Percentiles rank a stretch among this genome's conserved stretches.
phyloP scores from a whole-genome alignment of 1,140 invertebrate species.

The Gonatopus flavifemur region DNA sequence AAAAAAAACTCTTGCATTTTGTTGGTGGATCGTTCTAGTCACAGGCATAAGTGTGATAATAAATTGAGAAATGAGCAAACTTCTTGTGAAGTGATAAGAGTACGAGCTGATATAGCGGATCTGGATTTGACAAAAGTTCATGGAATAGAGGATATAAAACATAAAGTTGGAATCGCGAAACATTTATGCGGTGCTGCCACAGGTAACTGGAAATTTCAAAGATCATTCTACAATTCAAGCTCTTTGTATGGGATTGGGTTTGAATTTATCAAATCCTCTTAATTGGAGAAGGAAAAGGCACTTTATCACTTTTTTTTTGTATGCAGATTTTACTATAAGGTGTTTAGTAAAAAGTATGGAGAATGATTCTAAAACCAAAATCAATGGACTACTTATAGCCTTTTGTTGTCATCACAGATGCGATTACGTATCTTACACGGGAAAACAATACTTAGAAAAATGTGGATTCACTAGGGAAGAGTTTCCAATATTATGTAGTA shows the following conservation, averaged over 20 bases:
- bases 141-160: conserved; percentile 50
- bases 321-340: conserved; percentile 73
- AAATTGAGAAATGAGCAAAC: conserved; percentile 63
- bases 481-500: conserved; percentile 74
- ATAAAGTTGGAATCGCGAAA: conserved; percentile 76
- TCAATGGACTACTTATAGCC: conserved; percentile 71
- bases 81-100: conserved; percentile 59
- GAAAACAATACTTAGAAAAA: conserved; percentile 62
- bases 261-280: not conserved
- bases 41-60: conserved; percentile 81
- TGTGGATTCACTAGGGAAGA: conserved; percentile 65
- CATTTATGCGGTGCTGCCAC: conserved; percentile 85
- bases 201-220: conserved; percentile 55
- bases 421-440: conserved; percentile 70
- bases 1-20: conserved; percentile 62
- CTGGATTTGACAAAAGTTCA: conserved; percentile 65
- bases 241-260: not conserved
- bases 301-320: conserved; percentile 28
- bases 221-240: not conserved
- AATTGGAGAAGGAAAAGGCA: not conserved
- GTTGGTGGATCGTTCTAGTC: conserved; percentile 74
- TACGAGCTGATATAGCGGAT: conserved; percentile 75
- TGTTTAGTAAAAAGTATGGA: conserved; percentile 61
- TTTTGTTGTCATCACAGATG: conserved; percentile 89
- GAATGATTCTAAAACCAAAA: conserved; percentile 38